A percentile compares a stretch with the other conserved stretches of the same genome.
Conservation (phyloP, 37 sponge, comb jelly and placozoan species). For the Hexactinellida sp. region DNA sequence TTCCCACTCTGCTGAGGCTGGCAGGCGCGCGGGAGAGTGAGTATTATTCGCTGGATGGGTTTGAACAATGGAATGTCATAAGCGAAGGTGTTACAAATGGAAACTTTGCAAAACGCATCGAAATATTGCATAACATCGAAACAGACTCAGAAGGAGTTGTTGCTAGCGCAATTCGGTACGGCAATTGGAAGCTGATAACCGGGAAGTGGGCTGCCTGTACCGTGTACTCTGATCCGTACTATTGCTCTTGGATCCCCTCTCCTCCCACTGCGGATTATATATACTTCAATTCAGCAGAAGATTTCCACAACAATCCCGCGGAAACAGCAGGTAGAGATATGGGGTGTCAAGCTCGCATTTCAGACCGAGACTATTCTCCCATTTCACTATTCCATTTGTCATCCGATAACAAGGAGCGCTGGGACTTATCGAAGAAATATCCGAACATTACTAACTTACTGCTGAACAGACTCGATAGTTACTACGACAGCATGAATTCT, state of each 20-base stretch:
- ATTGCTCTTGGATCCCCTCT: background rate
- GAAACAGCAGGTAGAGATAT: background rate
- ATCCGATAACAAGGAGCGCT: background rate
- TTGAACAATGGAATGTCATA: background rate
- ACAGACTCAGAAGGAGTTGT: background rate
- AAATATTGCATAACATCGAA: background rate
- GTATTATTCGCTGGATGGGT: background rate
- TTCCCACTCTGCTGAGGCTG: conserved; percentile 28
- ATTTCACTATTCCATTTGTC: background rate
- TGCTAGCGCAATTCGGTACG: background rate
- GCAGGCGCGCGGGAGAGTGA: conserved; percentile 14
- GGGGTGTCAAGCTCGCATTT: background rate
- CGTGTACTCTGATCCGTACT: background rate
- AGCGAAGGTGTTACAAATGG: background rate
- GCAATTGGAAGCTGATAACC: background rate
- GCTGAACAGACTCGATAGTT: background rate
- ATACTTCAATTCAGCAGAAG: background rate
- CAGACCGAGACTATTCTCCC: background rate
- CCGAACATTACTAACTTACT: background rate
- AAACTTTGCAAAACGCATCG: background rate
- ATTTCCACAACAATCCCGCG: background rate
- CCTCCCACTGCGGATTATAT: background rate
- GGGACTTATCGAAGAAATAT: background rate
- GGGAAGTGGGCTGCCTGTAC: background rate
- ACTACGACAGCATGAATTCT: background rate